Evolutionary conservation across 2,888 invertebrate species (phyloP), one percentile per base, ranked within the genome.

Genomic region (Patella pellucida): DNA sequence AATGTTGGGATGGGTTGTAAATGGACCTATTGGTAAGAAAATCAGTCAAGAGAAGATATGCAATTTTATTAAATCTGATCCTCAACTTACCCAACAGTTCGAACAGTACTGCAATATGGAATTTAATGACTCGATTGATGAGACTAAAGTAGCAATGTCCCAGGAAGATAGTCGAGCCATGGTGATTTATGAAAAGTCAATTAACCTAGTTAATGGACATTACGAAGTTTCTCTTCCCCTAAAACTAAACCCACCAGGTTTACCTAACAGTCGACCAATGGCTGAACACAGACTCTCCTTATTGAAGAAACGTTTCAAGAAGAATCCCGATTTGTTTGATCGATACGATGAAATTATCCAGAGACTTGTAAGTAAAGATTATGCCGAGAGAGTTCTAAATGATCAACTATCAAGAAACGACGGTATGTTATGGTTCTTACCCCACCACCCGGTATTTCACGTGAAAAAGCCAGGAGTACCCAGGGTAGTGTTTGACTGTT

Each of bases 51-150:
- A 62, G 23, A 62, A 62, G 62, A 62, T 23, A 9, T 62, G 62
- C 9, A 62, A 62, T 62, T 62, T 62, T 23, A 62, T 62, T 12
- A 62, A 14, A 62, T 62, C 62, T 62, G 62, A 62, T 62, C 23
- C 14, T 7, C 23, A 62, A 19, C 23, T 56, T 19, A 56, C 11
- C 19, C 9, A 56, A 62, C 62, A 62, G 14, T 62, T 62, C 14
- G 12, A 62, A 62, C 62, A 62, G 62, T 62, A 23, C 23, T 62
- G 19, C 23, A 23, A 62, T 62, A 62, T 62, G 62, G 62, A 62
- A 62, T 23, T 62, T 62, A 62, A 62, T 62, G 62, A 62, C 23
- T 23, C 62, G 11, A 62, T 62, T 23, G 62, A 62, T 62, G 62
- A 62, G 62, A 62, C 62, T 23, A 62, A 23, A 62, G 19, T 62